These are phyloP conservation scores for Gerris lacustris DNA, from an alignment of 2,888 invertebrate genomes.

Conservation along the genomic window DNA sequence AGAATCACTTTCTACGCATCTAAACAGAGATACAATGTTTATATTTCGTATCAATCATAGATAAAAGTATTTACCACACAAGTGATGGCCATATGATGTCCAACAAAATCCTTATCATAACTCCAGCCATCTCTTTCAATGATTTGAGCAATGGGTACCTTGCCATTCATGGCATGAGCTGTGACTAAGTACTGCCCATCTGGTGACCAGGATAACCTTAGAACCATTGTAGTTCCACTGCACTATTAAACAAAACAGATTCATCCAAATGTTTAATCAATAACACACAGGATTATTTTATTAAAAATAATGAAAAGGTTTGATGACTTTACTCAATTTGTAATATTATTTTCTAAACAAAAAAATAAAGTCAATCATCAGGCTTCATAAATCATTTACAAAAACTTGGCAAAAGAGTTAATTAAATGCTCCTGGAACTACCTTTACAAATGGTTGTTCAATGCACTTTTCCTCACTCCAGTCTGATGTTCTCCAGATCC, in stretches of 20 bases:
- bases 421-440: constrained; percentile 26
- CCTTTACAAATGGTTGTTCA: constrained; percentile 82
- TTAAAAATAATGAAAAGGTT: constrained; percentile 12
- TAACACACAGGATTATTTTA: constrained; percentile 13
- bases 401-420: no score
- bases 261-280: not conserved
- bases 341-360: no score
- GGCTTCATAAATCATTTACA: no score
- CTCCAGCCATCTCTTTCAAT: constrained; percentile 90
- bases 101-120: constrained; percentile 92
- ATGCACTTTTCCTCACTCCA: constrained; percentile 83
- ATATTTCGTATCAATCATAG: no score
- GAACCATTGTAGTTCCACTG: constrained; percentile 78
- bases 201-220: constrained; percentile 92
- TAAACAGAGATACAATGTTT: no score
- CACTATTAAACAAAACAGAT: constrained; percentile 23
- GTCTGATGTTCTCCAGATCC: constrained; percentile 90
- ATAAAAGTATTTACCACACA: constrained; percentile 50
- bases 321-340: no score
- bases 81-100: constrained; percentile 92
- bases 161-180: constrained; percentile 97
- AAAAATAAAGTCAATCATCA: no score
- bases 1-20: no score
- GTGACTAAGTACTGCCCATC: constrained; percentile 94
- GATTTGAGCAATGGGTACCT: constrained; percentile 93